Percentiles rank a stretch among this genome's conserved stretches.
Conservation (phyloP, 2,113 vertebrate species). For the Antechinus stuartii region DNA sequence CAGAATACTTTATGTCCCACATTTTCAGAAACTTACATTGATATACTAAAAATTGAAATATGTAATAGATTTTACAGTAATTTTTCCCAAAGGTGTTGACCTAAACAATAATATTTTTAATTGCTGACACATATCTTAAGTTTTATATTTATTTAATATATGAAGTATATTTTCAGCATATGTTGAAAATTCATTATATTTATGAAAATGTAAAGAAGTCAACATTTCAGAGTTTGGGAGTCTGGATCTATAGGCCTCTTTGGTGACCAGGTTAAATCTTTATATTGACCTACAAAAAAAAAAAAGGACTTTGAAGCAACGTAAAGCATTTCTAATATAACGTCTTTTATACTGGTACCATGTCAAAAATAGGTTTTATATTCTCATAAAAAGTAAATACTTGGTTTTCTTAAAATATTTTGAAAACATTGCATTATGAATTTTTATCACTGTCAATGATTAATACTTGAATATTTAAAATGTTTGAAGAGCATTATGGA, state of each 20-base stretch:
- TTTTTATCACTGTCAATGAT: constrained; percentile 53
- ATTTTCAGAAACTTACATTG: constrained; percentile 71
- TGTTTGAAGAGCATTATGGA: constrained; percentile 61
- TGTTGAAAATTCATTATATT: constrained; percentile 30
- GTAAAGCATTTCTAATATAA: background rate
- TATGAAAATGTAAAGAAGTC: constrained; percentile 52
- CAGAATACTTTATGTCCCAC: background rate
- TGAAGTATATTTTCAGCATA: constrained; percentile 19
- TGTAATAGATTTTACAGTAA: constrained; percentile 65
- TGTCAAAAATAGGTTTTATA: constrained; percentile 41
- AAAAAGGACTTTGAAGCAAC: constrained; percentile 58
- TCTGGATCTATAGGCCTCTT: constrained; percentile 32
- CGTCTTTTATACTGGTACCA: constrained; percentile 56
- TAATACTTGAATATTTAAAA: constrained; percentile 61
- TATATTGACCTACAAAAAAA: constrained; percentile 37
- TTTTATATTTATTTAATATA: constrained; percentile 65
- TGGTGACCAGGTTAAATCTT: constrained; percentile 51
- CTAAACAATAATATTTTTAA: constrained; percentile 69
- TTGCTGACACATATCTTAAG: constrained; percentile 62
- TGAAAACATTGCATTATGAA: constrained; percentile 37
- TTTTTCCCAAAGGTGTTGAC: constrained; percentile 58
- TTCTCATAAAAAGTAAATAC: constrained; percentile 64
- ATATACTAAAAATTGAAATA: constrained; percentile 72
- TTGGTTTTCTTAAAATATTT: constrained; percentile 65
- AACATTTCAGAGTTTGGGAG: constrained; percentile 42